These are phyloP conservation scores for Patiria miniata DNA, from an alignment of 35 echinoderm and acorn worm species.

Conservation along the genomic window DNA sequence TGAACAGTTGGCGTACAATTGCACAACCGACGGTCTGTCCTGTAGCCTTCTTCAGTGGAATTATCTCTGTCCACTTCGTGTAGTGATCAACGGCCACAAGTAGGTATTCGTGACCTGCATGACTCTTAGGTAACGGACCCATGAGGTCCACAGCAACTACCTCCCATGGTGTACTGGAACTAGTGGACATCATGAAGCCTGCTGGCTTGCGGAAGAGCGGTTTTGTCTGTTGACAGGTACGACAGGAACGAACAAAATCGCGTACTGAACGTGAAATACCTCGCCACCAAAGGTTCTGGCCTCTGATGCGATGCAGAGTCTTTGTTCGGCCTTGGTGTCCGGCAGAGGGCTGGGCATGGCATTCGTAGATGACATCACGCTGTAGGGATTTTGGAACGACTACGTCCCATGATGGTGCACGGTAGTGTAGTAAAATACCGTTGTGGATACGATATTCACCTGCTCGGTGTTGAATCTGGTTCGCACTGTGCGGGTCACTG, in stretches of 20 bases:
- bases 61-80: constrained; percentile 7
- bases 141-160: constrained; percentile 42
- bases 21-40: constrained; percentile 2
- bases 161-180: constrained; percentile 44
- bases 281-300: constrained; percentile 31
- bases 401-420: background rate
- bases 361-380: background rate
- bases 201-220: constrained; percentile 48
- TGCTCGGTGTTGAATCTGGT: too few relatives aligned
- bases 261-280: constrained; percentile 24
- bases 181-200: constrained; percentile 38
- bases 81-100: constrained; percentile 16
- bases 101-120: constrained; percentile 30
- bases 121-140: constrained; percentile 31
- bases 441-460: background rate
- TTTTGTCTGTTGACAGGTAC: constrained; percentile 28
- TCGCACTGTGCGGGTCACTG: too few relatives aligned
- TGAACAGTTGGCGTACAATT: constrained; percentile 32
- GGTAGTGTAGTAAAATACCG: background rate
- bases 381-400: constrained; percentile 4
- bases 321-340: constrained; percentile 58
- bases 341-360: constrained; percentile 42
- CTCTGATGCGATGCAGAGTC: constrained; percentile 37
- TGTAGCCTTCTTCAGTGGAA: constrained; percentile 28
- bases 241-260: constrained; percentile 42